A percentile compares a stretch with the other conserved stretches of the same genome.
phyloP scores from a whole-genome alignment of 2,113 vertebrate species.

The Saguinus imperator region DNA sequence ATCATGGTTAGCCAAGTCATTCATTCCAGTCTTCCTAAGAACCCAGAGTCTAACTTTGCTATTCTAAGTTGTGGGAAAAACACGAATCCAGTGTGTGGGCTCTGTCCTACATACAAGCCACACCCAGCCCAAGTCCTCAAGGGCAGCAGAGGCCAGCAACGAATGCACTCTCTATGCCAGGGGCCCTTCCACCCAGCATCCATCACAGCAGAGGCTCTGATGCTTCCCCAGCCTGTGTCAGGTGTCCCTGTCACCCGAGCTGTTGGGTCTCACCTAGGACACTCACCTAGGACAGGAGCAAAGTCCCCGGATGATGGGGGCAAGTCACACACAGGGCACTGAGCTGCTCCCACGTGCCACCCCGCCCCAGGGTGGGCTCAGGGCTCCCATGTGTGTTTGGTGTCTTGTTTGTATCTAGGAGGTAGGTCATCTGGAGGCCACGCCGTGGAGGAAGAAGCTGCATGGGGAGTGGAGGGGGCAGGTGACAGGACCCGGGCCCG shows the following conservation, averaged over 20 bases:
- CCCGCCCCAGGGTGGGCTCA: not conserved
- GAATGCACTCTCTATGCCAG: not conserved
- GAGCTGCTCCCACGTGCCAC: not conserved
- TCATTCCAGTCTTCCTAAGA: not conserved
- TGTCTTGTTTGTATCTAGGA: not conserved
- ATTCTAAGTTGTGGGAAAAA: not conserved
- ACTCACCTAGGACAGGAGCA: not conserved
- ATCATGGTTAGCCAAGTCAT: not conserved
- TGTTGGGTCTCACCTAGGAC: not conserved
- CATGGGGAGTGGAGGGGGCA: not conserved
- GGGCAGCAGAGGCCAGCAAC: too few relatives aligned
- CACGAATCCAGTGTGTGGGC: not conserved
- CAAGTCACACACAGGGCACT: not conserved
- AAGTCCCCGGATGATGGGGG: not conserved
- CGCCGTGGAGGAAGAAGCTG: not conserved
- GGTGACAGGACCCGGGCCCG: not conserved
- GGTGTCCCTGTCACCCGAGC: too few relatives aligned
- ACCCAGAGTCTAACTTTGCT: not conserved
- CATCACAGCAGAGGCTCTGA: too few relatives aligned
- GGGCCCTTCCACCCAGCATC: too few relatives aligned
- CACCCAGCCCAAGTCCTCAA: rapidly evolving
- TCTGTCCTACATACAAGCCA: rapidly evolving
- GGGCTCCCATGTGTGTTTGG: not conserved
- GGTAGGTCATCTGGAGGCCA: not conserved
- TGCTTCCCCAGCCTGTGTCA: not conserved